Percentiles rank a stretch among this genome's conserved stretches.
phyloP scores from a whole-genome alignment of 2,797 vertebrate genomes.

The Falco rusticolus region DNA sequence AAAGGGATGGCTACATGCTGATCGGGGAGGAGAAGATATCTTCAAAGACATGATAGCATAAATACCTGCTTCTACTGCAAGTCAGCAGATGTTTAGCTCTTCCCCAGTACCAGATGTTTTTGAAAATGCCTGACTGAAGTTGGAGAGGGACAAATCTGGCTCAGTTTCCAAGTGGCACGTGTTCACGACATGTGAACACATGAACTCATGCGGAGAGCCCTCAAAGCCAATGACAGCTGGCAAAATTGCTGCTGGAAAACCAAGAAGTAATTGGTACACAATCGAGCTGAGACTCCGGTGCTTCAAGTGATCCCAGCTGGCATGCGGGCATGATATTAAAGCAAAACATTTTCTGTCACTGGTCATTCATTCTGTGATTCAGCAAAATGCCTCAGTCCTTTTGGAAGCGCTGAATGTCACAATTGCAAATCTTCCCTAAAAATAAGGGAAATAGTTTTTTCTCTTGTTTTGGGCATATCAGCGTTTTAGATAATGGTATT shows the following conservation, averaged over 20 bases:
- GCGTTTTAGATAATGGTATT: background rate
- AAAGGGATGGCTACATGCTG: background rate
- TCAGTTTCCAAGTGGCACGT: background rate
- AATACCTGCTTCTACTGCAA: background rate
- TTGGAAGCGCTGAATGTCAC: background rate
- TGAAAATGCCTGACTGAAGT: background rate
- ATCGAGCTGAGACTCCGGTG: background rate
- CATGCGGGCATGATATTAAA: background rate
- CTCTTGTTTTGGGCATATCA: rapidly evolving
- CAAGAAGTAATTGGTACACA: background rate
- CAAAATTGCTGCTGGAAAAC: background rate
- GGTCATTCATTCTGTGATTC: background rate
- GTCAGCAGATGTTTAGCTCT: background rate
- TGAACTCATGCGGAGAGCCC: background rate
- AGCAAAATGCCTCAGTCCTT: background rate
- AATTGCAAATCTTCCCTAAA: background rate
- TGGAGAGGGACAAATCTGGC: background rate
- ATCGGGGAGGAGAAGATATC: rapidly evolving
- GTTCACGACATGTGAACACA: background rate
- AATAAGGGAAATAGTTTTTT: background rate
- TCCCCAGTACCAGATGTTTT: background rate
- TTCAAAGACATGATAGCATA: background rate
- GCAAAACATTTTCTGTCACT: background rate
- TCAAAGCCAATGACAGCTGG: background rate
- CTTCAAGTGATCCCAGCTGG: background rate